A percentile compares a stretch with the other conserved stretches of the same genome.
Evolutionary conservation across 2,797 vertebrate species (phyloP).

Genomic region (Macropus fuliginosus): DNA sequence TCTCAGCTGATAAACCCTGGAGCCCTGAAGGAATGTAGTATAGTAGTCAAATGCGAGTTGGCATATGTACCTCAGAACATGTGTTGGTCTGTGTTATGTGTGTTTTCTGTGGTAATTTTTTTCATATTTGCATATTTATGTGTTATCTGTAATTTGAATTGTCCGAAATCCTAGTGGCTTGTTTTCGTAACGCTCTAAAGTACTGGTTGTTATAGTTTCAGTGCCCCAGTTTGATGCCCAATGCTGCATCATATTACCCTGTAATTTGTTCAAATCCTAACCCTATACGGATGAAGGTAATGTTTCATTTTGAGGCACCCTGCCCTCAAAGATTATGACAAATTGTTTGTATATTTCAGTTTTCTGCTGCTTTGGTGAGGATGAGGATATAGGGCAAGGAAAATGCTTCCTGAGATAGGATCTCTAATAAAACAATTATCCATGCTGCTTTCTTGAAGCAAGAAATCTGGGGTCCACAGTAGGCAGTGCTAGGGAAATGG

Average conservation of each 20-base stretch:
- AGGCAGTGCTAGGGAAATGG: neutral
- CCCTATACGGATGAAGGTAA: neutral
- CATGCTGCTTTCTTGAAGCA: neutral
- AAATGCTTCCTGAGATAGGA: neutral
- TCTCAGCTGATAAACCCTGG: neutral
- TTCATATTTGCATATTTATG: neutral
- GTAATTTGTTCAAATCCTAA: neutral
- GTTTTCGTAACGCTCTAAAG: neutral
- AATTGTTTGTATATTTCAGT: neutral
- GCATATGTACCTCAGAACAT: neutral
- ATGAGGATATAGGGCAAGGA: neutral
- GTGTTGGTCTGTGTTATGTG: neutral
- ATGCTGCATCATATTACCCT: neutral
- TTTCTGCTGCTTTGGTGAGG: neutral
- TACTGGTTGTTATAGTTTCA: neutral
- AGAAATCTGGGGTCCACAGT: neutral
- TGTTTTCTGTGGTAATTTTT: neutral
- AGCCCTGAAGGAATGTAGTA: neutral
- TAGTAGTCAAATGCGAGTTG: neutral
- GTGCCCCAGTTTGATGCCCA: neutral
- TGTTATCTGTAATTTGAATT: neutral
- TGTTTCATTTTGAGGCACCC: neutral
- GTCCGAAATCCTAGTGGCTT: neutral
- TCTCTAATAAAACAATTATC: neutral
- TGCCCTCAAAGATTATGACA: neutral